A percentile compares a stretch with the other conserved stretches of the same genome.
phyloP scores from a whole-genome alignment of 64 coral and sea anemone species.

The Orbicella faveolata region DNA sequence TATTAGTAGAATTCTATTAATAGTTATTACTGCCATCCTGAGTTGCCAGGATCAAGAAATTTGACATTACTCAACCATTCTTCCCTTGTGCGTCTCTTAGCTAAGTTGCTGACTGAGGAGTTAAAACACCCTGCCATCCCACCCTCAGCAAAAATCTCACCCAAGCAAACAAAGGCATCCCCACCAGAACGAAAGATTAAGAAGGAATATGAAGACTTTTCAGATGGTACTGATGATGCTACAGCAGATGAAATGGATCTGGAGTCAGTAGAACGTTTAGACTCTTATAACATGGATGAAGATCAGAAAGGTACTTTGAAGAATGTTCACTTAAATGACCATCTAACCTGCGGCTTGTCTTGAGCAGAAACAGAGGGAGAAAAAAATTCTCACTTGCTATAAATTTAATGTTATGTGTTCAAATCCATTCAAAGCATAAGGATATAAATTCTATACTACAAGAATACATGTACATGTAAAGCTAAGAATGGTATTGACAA shows the following conservation, averaged over 20 bases:
- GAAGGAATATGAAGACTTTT: not conserved
- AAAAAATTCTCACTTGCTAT: not conserved
- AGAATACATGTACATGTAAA: too few relatives aligned
- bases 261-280: not conserved
- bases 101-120: slow-evolving; percentile 32
- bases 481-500: too few relatives aligned
- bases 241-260: not conserved
- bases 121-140: not conserved
- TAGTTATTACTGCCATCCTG: too few relatives aligned
- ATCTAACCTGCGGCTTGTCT: too few relatives aligned
- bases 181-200: not conserved
- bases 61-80: too few relatives aligned
- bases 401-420: not conserved
- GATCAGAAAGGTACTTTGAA: not conserved
- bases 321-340: not conserved
- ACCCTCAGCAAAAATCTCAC: not conserved
- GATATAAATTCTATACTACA: too few relatives aligned
- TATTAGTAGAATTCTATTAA: too few relatives aligned
- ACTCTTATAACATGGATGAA: not conserved
- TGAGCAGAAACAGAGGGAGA: too few relatives aligned
- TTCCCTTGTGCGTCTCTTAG: not conserved
- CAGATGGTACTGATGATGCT: slow-evolving; percentile 16
- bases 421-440: too few relatives aligned
- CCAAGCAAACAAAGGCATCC: not conserved
- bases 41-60: too few relatives aligned